Evolutionary conservation across 1,140 invertebrate species (phyloP).

Genomic region (Hyles euphorbiae): DNA sequence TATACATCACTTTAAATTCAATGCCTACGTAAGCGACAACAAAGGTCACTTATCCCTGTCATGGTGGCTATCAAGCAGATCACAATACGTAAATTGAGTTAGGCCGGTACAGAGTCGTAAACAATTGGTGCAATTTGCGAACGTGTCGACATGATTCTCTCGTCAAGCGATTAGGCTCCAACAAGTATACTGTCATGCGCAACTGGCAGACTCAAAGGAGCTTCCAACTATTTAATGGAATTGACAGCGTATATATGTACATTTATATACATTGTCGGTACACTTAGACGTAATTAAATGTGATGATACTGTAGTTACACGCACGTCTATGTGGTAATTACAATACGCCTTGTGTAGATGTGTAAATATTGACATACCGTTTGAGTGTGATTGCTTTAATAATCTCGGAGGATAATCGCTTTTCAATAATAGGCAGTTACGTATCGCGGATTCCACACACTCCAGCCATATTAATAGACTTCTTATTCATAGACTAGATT

Average conservation of each 20-base stretch:
- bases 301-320: slow-evolving; percentile 7
- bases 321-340: slow-evolving; percentile 23
- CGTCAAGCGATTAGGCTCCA: slow-evolving; percentile 39
- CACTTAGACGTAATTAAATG: slow-evolving; percentile 20
- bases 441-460: too few species aligned
- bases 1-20: too few species aligned
- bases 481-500: background rate
- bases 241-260: slow-evolving; percentile 20
- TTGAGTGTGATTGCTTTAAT: slow-evolving; percentile 24
- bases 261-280: slow-evolving; percentile 5
- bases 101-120: slow-evolving; percentile 47
- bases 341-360: slow-evolving; percentile 24
- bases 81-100: slow-evolving; percentile 43
- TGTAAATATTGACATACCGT: slow-evolving; percentile 31
- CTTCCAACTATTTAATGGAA: slow-evolving; percentile 34
- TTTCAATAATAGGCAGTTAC: slow-evolving; percentile 11
- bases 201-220: slow-evolving; percentile 29
- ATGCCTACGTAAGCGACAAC: too few species aligned
- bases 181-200: slow-evolving; percentile 52
- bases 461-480: background rate
- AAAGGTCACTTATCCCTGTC: too few species aligned
- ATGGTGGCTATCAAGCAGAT: slow-evolving; percentile 5
- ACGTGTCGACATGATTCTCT: slow-evolving; percentile 26
- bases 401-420: slow-evolving; percentile 20
- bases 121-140: slow-evolving; percentile 47